These are phyloP conservation scores for Dipodomys stephensi DNA, from an alignment of 2,113 vertebrate genomes.

Conservation along the genomic window DNA sequence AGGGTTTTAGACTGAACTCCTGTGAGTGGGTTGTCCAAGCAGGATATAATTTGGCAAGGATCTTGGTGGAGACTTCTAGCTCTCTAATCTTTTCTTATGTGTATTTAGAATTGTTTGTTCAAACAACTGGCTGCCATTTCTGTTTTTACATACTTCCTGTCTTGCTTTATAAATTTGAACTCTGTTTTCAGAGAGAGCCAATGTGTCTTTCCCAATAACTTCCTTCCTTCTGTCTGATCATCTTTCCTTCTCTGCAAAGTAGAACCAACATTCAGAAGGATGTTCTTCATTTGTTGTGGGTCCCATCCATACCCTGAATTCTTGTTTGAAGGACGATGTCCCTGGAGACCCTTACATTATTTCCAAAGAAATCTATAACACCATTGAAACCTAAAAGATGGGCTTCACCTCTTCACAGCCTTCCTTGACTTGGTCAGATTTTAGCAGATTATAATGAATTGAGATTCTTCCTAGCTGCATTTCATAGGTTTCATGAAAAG, in stretches of 20 bases:
- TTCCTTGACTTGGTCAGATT: neutral
- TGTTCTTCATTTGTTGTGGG: neutral
- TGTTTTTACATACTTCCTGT: neutral
- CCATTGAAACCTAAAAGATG: neutral
- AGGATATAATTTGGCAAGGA: neutral
- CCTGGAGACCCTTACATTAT: neutral
- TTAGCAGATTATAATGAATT: neutral
- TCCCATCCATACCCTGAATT: neutral
- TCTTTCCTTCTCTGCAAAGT: neutral
- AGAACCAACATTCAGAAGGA: neutral
- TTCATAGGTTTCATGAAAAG: neutral
- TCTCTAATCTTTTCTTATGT: neutral
- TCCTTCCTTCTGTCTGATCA: conserved; percentile 17
- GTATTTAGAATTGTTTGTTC: neutral
- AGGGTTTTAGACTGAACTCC: neutral
- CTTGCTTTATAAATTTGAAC: neutral
- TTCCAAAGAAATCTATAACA: neutral
- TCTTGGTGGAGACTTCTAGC: neutral
- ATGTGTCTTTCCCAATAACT: neutral
- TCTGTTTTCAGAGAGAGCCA: neutral
- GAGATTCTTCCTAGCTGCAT: neutral
- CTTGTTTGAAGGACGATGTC: neutral
- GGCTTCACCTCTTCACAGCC: neutral
- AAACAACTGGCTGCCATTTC: neutral
- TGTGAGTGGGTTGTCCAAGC: neutral